Base-by-base conservation (phyloP, 2,888 invertebrate species). In the Pseudolycoriella hygida region DNA sequence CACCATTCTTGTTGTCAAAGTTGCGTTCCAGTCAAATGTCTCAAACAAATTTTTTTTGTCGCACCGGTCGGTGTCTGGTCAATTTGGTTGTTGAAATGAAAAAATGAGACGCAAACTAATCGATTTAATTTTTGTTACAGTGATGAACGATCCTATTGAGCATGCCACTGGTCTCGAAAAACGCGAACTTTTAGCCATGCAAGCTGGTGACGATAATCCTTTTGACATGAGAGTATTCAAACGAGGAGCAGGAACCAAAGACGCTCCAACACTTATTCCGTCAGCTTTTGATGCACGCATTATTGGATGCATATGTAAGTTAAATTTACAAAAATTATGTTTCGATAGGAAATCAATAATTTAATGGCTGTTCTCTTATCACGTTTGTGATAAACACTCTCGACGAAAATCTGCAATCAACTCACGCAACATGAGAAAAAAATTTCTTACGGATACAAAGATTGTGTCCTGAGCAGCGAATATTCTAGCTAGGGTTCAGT, bases 161-260 rank as follows among this genome's bases (percentile, higher is more conserved):
- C 88, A 90, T 61, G 87, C 93, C 18, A 93, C 93, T 25, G 96
- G 96, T 55, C 61, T 89, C 52, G 93, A 94, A 62, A 86, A 89
- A 66, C 80, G 80, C 58, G 92, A 94, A 68, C 67, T 94, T 54
- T 67, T 93, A 52, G 88, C 90, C 20, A 72, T 81, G 62, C 74
- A 81, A 54, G 80, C 85, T 47, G 94, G 94, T 52, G 83, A 93
- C 59, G 87, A 89, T 52, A 80, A 87, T 63, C 87, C 86, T 30
- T 87, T 82, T 67, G 77, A 83, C 66, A 75, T 89, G 75, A 82
- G 82, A 67, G 78, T 84, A 2, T 63, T 81, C 54, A 85, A 86
- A 67, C 77, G 88, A 53, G 78, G 80, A 1, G 73, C 76, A 2
- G 85, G 93, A 54, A 87, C 93, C 48, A 81, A 83, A 59, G 84